phyloP scores from a whole-genome alignment of 2,888 invertebrate genomes.

The Cephus runcator region DNA sequence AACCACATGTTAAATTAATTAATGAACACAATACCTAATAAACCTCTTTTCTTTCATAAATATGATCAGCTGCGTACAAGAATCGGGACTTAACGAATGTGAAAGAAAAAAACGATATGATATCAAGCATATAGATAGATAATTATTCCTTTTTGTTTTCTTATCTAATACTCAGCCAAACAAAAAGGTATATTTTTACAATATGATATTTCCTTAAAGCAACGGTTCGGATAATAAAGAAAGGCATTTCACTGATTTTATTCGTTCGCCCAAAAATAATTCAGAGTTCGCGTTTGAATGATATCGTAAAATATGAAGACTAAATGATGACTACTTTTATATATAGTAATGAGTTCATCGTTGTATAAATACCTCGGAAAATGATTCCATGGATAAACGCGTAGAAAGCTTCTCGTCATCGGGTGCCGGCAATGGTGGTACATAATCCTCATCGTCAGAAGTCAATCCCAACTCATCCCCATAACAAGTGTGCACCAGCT shows the following conservation, averaged over 20 bases:
- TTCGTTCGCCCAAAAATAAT: not conserved
- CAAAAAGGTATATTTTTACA: not conserved
- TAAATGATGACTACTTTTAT: constrained; percentile 6
- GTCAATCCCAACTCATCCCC: constrained; percentile 94
- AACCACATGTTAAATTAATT: not conserved
- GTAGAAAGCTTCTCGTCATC: constrained; percentile 59
- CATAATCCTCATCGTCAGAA: constrained; percentile 90
- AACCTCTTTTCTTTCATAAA: not conserved
- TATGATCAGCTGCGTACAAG: not conserved
- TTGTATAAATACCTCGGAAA: constrained; percentile 61
- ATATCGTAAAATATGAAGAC: not conserved
- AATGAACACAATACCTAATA: not conserved
- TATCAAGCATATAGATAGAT: not conserved
- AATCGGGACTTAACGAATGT: not conserved
- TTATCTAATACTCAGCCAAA: not conserved
- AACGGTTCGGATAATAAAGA: not conserved
- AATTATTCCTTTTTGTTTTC: not conserved
- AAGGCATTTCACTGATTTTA: not conserved
- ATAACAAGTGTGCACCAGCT: constrained; percentile 89
- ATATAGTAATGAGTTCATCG: not conserved
- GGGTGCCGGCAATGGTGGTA: constrained; percentile 63
- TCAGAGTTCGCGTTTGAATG: not conserved
- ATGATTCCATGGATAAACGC: constrained; percentile 67
- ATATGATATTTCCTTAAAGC: not conserved
- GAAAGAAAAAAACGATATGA: not conserved